Evolutionary conservation across 2,113 vertebrate species (phyloP), one percentile per base, ranked within the genome.

Genomic region (Alexandromys fortis): DNA sequence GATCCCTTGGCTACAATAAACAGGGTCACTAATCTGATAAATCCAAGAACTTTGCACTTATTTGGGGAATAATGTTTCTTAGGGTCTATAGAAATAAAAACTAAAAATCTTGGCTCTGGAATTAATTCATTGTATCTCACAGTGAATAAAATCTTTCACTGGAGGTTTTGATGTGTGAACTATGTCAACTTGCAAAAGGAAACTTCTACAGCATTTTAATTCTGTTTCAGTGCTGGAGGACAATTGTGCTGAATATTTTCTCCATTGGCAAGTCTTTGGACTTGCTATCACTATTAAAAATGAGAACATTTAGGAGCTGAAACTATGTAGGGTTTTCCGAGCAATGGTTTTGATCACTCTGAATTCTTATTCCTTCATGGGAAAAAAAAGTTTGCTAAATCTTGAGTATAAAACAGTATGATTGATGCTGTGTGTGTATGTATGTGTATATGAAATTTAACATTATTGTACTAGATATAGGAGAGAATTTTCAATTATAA

Each of bases 201-300:
- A 96, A 94, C 11, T 78, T 97, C 76, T 94, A 49, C 67, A 90
- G 58, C 96, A 81, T 98, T 97, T 96, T 93, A 97, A 96, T 97
- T 97, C 82, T 94, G 75, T 55, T 95, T 89, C 35, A 61, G 35
- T 88, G 95, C 93, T 89, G 85, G 92, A 98, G 97, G 83, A 89
- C 82, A 96, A 91, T 42, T 93, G 19, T 83, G 81, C 3, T 65
- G 76, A 83, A 90, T 94, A 96, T 95, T 94, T 89, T 93, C 81
- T 92, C 76, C 49, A 91, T 9, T 93, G 91, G 72, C 28, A 96
- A 89, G 65, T 96, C 93, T 96, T 97, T 79, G 78, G 78, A 79
- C 96, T 96, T 97, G 67, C 70, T 94, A 94, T 97, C 85, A 89
- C 86, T 92, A 42, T 89, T 92, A 95, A 97, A 87, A 96, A 92